phyloP scores from a whole-genome alignment of 2,888 invertebrate species.

The Conchocele bisecta region DNA sequence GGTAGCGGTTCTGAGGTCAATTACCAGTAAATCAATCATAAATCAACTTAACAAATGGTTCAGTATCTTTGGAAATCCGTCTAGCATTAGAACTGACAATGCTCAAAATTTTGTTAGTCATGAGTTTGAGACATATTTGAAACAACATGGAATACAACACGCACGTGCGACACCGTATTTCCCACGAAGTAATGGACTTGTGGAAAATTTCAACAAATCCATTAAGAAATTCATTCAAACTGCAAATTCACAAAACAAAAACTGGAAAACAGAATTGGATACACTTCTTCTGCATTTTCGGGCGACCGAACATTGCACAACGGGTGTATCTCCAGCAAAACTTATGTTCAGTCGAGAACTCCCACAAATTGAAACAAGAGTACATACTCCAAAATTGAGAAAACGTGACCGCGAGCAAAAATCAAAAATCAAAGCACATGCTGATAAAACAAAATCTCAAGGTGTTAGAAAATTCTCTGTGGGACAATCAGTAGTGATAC shows the following conservation, averaged over 20 bases:
- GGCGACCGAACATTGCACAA: conserved; percentile 9
- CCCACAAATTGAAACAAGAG: not conserved
- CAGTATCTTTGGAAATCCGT: conserved; percentile 10
- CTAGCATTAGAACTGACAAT: conserved; percentile 34
- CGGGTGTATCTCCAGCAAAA: conserved; percentile 1
- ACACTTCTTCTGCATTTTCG: conserved; percentile 9
- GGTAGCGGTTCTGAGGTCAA: conserved; percentile 17
- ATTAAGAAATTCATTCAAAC: conserved; percentile 27
- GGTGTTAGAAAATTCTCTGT: not conserved
- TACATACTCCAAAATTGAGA: not conserved
- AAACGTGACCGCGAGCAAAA: not conserved
- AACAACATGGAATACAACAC: conserved; percentile 31
- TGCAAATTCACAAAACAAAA: conserved; percentile 23
- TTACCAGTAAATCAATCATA: conserved; percentile 11
- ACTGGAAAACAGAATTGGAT: conserved; percentile 18
- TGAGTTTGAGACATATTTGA: conserved; percentile 23
- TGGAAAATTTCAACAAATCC: conserved; percentile 41
- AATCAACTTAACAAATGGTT: conserved; percentile 25
- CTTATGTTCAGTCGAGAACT: conserved; percentile 12
- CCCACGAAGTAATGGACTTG: conserved; percentile 41
- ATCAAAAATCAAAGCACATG: conserved; percentile 8
- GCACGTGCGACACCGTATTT: conserved; percentile 36
- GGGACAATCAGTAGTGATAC: conserved; percentile 11
- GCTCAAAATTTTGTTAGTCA: conserved; percentile 36
- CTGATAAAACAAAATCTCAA: not conserved